phyloP scores from a whole-genome alignment of 2,113 vertebrate genomes.

The Neolamprologus sp. region DNA sequence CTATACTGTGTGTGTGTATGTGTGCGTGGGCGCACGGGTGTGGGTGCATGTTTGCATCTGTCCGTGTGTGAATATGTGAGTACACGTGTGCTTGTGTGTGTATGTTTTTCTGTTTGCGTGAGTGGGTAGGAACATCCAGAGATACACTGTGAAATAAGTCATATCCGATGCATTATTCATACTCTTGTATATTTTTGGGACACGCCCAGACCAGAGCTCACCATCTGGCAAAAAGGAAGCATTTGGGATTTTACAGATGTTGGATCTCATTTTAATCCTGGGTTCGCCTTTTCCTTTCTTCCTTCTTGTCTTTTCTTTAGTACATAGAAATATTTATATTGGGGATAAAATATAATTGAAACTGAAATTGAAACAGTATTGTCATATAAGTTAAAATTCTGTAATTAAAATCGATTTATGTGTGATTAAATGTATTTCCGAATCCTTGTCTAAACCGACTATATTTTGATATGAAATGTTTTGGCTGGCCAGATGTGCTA shows the following conservation, averaged over 20 bases:
- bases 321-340: constrained; percentile 59
- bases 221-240: constrained; percentile 28
- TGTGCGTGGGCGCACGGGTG: not conserved
- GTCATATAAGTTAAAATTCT: constrained; percentile 47
- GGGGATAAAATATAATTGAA: constrained; percentile 13
- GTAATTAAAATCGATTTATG: constrained; percentile 56
- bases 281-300: constrained; percentile 15
- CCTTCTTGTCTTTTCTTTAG: constrained; percentile 22
- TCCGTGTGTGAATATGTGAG: not conserved
- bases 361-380: constrained; percentile 3
- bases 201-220: constrained; percentile 15
- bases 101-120: not conserved
- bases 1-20: not conserved
- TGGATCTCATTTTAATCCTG: constrained; percentile 14
- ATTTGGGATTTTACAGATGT: constrained; percentile 43
- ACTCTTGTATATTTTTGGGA: constrained; percentile 51
- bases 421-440: constrained; percentile 58
- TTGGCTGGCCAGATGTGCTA: constrained; percentile 15
- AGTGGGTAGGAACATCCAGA: constrained; percentile 18
- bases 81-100: not conserved
- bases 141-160: constrained; percentile 66
- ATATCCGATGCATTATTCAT: constrained; percentile 49
- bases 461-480: constrained; percentile 56
- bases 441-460: constrained; percentile 44
- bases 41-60: not conserved